Evolutionary conservation across 2,113 vertebrate species (phyloP).

Genomic region (Tupaia chinensis): DNA sequence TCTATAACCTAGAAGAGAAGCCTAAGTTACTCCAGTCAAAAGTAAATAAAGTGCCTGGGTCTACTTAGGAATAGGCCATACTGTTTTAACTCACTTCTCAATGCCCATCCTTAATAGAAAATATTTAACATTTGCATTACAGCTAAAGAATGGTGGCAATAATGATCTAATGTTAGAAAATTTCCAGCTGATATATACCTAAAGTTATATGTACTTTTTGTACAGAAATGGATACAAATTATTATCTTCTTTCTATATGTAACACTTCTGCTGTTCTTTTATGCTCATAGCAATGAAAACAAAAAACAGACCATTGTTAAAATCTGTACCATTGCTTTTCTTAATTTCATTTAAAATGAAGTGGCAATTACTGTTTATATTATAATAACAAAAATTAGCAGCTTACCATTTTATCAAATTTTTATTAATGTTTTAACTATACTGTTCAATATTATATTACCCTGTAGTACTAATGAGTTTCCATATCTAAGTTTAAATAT

Average conservation of each 20-base stretch:
- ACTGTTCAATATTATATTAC: background rate
- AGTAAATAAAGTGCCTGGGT: background rate
- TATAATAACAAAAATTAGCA: slow-evolving; percentile 43
- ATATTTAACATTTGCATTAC: background rate
- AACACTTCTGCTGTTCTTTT: slow-evolving; percentile 31
- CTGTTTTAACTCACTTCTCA: background rate
- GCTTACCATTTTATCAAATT: slow-evolving; percentile 38
- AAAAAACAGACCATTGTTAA: slow-evolving; percentile 21
- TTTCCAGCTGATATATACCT: slow-evolving; percentile 12
- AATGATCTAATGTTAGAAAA: slow-evolving; percentile 38
- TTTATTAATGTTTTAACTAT: slow-evolving; percentile 38
- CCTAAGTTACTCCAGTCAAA: background rate
- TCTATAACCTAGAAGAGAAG: background rate
- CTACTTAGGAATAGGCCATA: background rate
- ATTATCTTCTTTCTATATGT: background rate
- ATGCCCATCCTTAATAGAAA: background rate
- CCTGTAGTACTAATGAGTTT: slow-evolving; percentile 25
- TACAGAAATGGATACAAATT: background rate
- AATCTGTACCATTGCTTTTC: background rate
- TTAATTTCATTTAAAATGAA: slow-evolving; percentile 71
- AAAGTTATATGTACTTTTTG: background rate
- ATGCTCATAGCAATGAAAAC: slow-evolving; percentile 38
- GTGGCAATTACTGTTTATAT: slow-evolving; percentile 33
- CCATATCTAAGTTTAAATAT: slow-evolving; percentile 4
- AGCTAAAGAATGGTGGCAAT: background rate